Conservation (phyloP, 1,140 invertebrate species). For the Tetragnatha versicolor region DNA sequence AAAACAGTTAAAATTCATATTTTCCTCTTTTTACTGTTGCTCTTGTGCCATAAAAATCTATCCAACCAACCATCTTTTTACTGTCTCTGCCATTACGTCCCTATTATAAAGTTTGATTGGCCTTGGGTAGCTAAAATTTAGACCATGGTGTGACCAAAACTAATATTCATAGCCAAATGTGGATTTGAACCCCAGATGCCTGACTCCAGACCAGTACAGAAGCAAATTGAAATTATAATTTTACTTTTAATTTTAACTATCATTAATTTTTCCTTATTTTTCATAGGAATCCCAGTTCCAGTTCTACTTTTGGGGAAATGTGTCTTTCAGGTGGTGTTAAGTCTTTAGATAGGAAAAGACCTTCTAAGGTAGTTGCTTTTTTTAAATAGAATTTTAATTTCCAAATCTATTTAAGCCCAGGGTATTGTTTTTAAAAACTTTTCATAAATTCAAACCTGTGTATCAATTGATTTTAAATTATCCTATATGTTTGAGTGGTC, state of each 20-base stretch:
- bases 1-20: no score
- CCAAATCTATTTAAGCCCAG: neutral
- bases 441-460: neutral
- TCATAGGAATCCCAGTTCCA: slow-evolving; percentile 63
- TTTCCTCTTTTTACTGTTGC: no score
- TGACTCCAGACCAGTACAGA: no score
- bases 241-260: neutral
- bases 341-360: slow-evolving; percentile 60
- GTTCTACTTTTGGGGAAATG: slow-evolving; percentile 60
- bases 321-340: slow-evolving; percentile 55
- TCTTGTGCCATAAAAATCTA: no score
- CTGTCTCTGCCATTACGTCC: no score
- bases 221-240: neutral
- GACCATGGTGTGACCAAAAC: no score
- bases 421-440: neutral
- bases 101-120: no score
- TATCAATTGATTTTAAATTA: neutral
- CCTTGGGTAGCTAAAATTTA: no score
- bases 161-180: no score
- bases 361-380: slow-evolving; percentile 57
- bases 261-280: neutral
- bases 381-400: neutral
- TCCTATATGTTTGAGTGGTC: neutral
- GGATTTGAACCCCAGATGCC: no score
- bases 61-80: no score